Evolutionary conservation across 2,888 invertebrate species (phyloP).

Genomic region (Poecilobothrus nobilitatus): DNA sequence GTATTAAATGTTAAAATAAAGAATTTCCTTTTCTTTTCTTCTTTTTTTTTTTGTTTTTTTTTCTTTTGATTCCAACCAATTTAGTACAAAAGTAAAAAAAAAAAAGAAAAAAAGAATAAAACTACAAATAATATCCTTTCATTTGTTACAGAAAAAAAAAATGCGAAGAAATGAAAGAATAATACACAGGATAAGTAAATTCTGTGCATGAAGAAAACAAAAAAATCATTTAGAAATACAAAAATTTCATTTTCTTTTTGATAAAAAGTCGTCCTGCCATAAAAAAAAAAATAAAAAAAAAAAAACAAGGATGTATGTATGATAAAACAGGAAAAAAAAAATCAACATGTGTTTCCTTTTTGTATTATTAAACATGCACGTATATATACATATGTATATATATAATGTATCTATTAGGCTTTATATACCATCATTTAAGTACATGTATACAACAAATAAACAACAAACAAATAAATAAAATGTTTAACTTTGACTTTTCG

Average conservation of each 20-base stretch:
- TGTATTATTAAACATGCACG: not conserved
- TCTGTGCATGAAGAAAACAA: not conserved
- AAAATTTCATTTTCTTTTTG: not conserved
- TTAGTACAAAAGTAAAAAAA: no score
- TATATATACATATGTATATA: not conserved
- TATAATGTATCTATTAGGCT: no score
- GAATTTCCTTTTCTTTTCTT: no score
- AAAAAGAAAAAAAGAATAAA: no score
- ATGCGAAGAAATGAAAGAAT: no score
- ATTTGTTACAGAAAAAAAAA: no score
- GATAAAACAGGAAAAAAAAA: slow-evolving; percentile 1
- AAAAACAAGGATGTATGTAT: not conserved
- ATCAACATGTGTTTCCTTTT: slow-evolving; percentile 6
- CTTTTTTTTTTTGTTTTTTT: no score
- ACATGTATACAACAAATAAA: not conserved
- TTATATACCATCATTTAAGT: no score
- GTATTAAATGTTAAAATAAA: no score
- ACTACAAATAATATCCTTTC: no score
- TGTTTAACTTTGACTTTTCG: not conserved
- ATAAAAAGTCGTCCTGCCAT: not conserved
- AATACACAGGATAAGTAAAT: no score
- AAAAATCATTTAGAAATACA: not conserved
- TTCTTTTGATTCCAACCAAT: no score
- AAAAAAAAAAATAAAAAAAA: not conserved
- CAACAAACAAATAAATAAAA: not conserved